Evolutionary conservation across 2,113 vertebrate genomes (phyloP).

Genomic region (Callopanchax toddi): DNA sequence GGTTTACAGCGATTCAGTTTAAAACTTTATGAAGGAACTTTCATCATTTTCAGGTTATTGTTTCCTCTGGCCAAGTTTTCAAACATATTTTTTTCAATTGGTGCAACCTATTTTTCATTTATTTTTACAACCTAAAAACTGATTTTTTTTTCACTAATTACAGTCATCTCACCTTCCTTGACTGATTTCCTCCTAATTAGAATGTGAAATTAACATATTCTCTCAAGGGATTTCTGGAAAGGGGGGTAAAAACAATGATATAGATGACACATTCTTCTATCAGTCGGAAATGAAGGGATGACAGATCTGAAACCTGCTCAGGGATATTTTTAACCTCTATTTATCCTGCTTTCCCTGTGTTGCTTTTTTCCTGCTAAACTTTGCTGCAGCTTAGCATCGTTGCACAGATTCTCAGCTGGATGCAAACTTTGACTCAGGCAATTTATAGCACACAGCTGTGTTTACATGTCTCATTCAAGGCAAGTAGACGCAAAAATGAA

Average conservation of each 20-base stretch:
- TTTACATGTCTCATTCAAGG: constrained; percentile 22
- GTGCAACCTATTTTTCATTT: no score
- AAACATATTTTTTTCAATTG: no score
- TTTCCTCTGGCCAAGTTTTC: no score
- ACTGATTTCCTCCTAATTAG: constrained; percentile 67
- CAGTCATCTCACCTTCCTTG: constrained; percentile 47
- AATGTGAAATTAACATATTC: constrained; percentile 70
- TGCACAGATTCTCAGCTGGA: constrained; percentile 16
- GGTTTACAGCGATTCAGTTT: no score
- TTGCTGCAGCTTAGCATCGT: neutral
- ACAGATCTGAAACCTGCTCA: constrained; percentile 38
- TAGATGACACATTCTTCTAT: constrained; percentile 56
- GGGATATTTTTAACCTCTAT: constrained; percentile 68
- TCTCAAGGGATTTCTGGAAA: constrained; percentile 36
- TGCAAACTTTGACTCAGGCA: constrained; percentile 26
- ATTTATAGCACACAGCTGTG: constrained; percentile 44
- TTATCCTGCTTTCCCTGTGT: constrained; percentile 44
- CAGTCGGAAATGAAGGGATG: constrained; percentile 50
- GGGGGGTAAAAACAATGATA: constrained; percentile 19
- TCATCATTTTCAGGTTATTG: no score
- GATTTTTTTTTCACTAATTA: constrained; percentile 44
- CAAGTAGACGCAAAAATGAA: constrained; percentile 15
- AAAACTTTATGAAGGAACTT: no score
- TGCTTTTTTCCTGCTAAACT: constrained; percentile 38
- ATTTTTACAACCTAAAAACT: no score